These are phyloP conservation scores for Petrocephalus schoutedeni DNA, from an alignment of 2,797 vertebrate species.

Conservation along the genomic window DNA sequence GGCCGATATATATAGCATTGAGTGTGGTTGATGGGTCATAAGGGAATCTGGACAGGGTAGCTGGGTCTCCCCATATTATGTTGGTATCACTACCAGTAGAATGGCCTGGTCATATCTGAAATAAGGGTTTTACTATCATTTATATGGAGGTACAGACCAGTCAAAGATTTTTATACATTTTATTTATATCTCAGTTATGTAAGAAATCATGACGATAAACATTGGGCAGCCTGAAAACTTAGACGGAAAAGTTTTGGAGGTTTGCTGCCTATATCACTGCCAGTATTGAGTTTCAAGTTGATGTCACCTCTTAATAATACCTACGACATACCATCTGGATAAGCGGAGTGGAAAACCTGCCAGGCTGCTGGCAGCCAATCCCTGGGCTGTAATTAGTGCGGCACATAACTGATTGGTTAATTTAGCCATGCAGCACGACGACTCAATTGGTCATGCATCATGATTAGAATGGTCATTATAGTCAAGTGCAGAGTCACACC, in stretches of 20 bases:
- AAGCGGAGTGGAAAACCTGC: neutral
- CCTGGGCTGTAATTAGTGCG: neutral
- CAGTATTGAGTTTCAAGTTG: neutral
- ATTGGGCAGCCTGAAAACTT: neutral
- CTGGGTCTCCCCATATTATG: neutral
- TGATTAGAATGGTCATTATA: neutral
- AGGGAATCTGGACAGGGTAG: neutral
- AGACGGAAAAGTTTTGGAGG: neutral
- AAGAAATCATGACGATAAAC: neutral
- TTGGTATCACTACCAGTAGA: neutral
- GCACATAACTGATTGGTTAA: neutral
- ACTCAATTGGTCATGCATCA: neutral
- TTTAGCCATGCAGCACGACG: neutral
- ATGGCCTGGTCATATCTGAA: neutral
- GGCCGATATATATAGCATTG: neutral
- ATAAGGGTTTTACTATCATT: neutral
- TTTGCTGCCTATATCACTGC: neutral
- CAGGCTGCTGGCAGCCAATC: neutral
- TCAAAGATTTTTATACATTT: neutral
- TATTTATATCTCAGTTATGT: neutral
- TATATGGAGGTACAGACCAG: neutral
- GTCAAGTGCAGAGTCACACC: neutral
- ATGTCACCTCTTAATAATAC: neutral
- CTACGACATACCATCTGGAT: neutral
- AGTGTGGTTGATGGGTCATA: neutral